Conservation (phyloP, 2,888 invertebrate species). For the Rhingia rostrata region DNA sequence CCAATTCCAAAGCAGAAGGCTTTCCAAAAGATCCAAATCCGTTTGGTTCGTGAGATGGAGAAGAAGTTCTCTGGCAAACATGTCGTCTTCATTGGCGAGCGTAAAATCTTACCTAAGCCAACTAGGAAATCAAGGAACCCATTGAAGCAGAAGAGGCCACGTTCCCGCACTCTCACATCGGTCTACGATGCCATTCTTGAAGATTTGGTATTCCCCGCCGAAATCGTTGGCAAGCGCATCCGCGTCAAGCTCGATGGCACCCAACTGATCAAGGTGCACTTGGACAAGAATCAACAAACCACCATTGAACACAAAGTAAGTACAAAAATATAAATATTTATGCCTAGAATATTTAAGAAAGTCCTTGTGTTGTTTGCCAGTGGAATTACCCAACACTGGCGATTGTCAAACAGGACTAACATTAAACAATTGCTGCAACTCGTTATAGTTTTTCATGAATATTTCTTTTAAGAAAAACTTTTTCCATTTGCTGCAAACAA, state of each 20-base stretch:
- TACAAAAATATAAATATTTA: conserved; percentile 4
- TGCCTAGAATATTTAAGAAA: conserved; percentile 24
- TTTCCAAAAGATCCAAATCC: conserved; percentile 98
- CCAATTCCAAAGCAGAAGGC: conserved; percentile 98
- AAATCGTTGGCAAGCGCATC: conserved; percentile 99
- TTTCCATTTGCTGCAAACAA: conserved; percentile 80
- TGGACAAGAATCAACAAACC: conserved; percentile 99
- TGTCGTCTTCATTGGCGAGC: conserved; percentile 98
- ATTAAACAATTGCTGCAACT: conserved; percentile 78
- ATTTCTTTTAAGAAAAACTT: conserved; percentile 76
- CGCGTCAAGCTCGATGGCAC: conserved; percentile 98
- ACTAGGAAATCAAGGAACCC: conserved; percentile 95
- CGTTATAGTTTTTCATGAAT: conserved; percentile 78
- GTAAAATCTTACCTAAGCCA: conserved; percentile 98
- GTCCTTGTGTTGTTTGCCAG: conserved; percentile 82
- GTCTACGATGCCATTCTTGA: conserved; percentile 99
- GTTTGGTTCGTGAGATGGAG: conserved; percentile 98
- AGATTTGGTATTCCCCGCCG: conserved; percentile 99
- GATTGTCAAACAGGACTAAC: conserved; percentile 81
- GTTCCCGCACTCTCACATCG: conserved; percentile 95
- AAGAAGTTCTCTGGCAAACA: conserved; percentile 99
- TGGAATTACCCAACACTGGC: conserved; percentile 76
- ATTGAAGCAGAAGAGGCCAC: conserved; percentile 90
- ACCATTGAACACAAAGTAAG: conserved; percentile 99
- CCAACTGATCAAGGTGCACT: conserved; percentile 97